These are phyloP conservation scores for Mareca penelope DNA, from an alignment of 2,797 vertebrate genomes.

Conservation along the genomic window DNA sequence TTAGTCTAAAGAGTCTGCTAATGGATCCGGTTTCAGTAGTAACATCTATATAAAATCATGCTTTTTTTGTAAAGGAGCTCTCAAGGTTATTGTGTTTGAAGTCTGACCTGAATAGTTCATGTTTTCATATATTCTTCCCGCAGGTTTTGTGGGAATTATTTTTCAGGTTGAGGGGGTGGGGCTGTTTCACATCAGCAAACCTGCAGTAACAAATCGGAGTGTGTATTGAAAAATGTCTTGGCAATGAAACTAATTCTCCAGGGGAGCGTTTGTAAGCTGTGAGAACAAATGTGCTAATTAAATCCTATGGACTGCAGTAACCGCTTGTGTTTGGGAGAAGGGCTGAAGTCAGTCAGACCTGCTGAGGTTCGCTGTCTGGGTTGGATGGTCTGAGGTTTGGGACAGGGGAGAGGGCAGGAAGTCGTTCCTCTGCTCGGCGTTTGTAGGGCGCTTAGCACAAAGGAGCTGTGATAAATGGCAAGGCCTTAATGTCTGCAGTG, in stretches of 20 bases:
- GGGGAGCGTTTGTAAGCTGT: conserved; percentile 39
- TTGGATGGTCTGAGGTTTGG: conserved; percentile 4
- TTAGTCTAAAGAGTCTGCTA: background rate
- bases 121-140: conserved; percentile 4
- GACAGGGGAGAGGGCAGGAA: background rate
- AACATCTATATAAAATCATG: background rate
- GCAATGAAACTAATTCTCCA: background rate
- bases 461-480: conserved; percentile 4
- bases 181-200: conserved; percentile 14
- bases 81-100: conserved; percentile 24
- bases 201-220: conserved; percentile 31
- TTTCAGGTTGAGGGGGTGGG: background rate
- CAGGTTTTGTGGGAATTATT: conserved; percentile 10
- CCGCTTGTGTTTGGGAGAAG: background rate
- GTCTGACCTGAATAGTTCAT: background rate
- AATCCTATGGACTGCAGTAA: conserved; percentile 1
- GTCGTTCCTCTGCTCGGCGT: background rate
- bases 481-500: background rate
- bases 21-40: background rate
- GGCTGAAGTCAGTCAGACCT: background rate
- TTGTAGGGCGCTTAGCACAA: background rate
- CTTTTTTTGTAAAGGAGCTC: background rate
- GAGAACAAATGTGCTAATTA: conserved; percentile 56
- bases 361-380: background rate
- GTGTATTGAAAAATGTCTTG: conserved; percentile 21